phyloP scores from a whole-genome alignment of 2,888 invertebrate species.

The Muscina levida region DNA sequence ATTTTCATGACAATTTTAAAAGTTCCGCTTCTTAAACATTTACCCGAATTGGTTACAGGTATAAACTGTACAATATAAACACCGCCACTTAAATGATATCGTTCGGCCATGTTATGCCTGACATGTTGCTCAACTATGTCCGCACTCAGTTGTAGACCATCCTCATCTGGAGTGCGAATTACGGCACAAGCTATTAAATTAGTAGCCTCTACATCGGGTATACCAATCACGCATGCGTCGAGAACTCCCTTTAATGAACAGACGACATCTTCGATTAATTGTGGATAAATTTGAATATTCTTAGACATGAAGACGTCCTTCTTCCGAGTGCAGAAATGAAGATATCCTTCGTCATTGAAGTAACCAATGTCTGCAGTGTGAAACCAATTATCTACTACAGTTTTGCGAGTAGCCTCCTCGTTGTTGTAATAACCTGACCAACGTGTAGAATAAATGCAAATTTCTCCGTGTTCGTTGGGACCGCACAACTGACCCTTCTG shows the following conservation, averaged over 20 bases:
- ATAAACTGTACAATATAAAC: no score
- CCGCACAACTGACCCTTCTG: slow-evolving; percentile 72
- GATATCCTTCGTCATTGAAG: slow-evolving; percentile 74
- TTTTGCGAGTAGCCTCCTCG: slow-evolving; percentile 69
- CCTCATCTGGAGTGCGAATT: slow-evolving; percentile 67
- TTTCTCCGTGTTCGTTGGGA: slow-evolving; percentile 72
- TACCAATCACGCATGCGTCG: slow-evolving; percentile 74
- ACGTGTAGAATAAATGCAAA: slow-evolving; percentile 70
- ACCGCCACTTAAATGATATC: no score
- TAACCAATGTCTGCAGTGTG: slow-evolving; percentile 75
- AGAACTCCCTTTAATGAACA: slow-evolving; percentile 70
- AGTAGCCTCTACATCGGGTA: slow-evolving; percentile 70
- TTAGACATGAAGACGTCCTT: slow-evolving; percentile 76
- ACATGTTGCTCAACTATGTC: slow-evolving; percentile 69
- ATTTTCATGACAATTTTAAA: slow-evolving; percentile 45
- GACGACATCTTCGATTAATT: slow-evolving; percentile 75
- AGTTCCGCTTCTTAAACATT: slow-evolving; percentile 71
- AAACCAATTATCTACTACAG: slow-evolving; percentile 71
- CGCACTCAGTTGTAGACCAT: slow-evolving; percentile 65
- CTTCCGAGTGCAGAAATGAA: slow-evolving; percentile 73
- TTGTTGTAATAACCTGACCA: slow-evolving; percentile 75
- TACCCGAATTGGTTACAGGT: no score
- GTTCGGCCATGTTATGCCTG: slow-evolving; percentile 67
- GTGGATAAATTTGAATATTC: slow-evolving; percentile 74
- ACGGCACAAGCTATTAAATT: slow-evolving; percentile 75